Evolutionary conservation across 2,113 vertebrate genomes (phyloP), one percentile per base, ranked within the genome.

Genomic region (Malurus melanocephalus): DNA sequence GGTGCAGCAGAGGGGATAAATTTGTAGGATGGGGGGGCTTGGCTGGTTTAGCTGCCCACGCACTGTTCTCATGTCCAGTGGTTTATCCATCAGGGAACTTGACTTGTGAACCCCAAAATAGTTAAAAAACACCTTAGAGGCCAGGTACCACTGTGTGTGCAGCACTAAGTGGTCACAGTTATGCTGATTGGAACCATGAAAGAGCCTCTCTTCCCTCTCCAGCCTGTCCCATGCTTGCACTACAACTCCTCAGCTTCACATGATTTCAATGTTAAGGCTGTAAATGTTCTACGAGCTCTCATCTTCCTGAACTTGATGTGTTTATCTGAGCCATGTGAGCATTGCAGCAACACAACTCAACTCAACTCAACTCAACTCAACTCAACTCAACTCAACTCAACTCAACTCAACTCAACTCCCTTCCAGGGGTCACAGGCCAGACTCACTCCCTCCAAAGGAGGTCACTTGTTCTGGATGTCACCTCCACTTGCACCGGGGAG

Each of bases 171-270:
- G 33, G 51, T 52, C 35, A 35, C 19, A 51, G 42, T 42, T 51
- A 35, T 11, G n/a, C 40, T 56, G 35, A 30, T 0, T 57, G 65
- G 22, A 49, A 23, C 42, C 2, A 0, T 14, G 35, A 27, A 62
- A 51, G 48, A 60, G 16, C 11, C 21, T 35, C 73, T 62, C 20
- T 49, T 75, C 15, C 32, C 12, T 43, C 32, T 79, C 38, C 53
- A 75, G 19, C 42, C 53, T 40, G 18, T 14, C 17, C 19, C 11
- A 3, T 6, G 20, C 9, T 42, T 86, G 38, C 28, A 23, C 57
- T 38, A 56, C 9, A 15, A 4, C 45, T 53, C 57, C 22, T 52
- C 7, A 46, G 9, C 28, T 65, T 53, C n/a, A 8, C 28, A 9
- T 3, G 28, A 27, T 53, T 40, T 59, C 46, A 52, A 24, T 40